Evolutionary conservation across 2,888 invertebrate genomes (phyloP), one percentile per base, ranked within the genome.

Genomic region (Gibbula magus): DNA sequence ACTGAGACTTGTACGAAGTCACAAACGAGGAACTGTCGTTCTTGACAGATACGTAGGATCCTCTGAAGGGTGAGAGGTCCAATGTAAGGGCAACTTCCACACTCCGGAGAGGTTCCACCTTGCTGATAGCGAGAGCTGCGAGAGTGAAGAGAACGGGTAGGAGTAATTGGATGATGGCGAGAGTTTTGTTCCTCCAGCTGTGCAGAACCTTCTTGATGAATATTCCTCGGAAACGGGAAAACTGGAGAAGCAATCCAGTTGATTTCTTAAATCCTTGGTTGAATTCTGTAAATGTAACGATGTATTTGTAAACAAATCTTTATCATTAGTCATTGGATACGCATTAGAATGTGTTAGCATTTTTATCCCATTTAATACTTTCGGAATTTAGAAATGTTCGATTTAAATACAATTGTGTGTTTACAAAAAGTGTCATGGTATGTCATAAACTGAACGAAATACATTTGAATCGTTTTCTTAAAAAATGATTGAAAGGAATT

Each of bases 211-310:
- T 94, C 91, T 96, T 96, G 32, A 95, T 91, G 90, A 96, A 93
- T 93, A 96, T 95, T 0, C 96, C 96, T 29, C 92, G 88, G 84
- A 95, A 94, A 88, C 95, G 96, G 82, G 95, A 95, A 20, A 93
- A 80, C 0, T 94, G 85, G 2, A 96, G 91, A 0, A 89, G 66
- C 5, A 86, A 81, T 18, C 93, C 93, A 32, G 85, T 82, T 54
- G 87, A 85, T 76, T 88, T 89, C 51, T 82, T 81, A 8, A 88
- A 77, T 39, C 83, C 83, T 53, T 82, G 77, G 76, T 85, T 87
- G 80, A 85, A 85, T 25, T 81, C 86, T 88, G 84, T 45, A 45
- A 45, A 13, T 5, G 45, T 45, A 45, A 35, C 4, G 4, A 35
- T 35, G 35, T 5, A 35, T 35, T 35, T 35, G 35, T 35, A 35